Evolutionary conservation across 2,797 vertebrate genomes (phyloP).

Genomic region (Echiichthys vipera): DNA sequence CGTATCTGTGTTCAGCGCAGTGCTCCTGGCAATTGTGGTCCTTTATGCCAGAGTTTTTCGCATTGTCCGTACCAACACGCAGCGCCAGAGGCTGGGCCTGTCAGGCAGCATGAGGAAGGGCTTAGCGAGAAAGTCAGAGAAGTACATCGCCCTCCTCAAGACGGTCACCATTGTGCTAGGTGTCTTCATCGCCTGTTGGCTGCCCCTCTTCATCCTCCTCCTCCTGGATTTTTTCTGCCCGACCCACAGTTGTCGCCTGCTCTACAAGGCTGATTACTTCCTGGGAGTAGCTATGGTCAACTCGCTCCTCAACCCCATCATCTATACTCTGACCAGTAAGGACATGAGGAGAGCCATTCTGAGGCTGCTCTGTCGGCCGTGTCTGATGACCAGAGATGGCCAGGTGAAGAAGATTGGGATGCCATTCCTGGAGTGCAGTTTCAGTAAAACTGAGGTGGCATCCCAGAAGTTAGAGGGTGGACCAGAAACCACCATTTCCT

Average conservation of each 20-base stretch:
- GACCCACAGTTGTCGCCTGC: slow-evolving; percentile 77
- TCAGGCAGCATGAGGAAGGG: slow-evolving; percentile 77
- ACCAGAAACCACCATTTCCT: slow-evolving; percentile 85
- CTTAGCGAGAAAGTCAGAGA: slow-evolving; percentile 81
- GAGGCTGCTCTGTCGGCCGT: slow-evolving; percentile 84
- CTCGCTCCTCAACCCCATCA: slow-evolving; percentile 92
- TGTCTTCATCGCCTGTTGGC: slow-evolving; percentile 91
- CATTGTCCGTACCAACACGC: slow-evolving; percentile 87
- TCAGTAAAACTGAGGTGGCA: slow-evolving; percentile 86
- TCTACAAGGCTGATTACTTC: slow-evolving; percentile 91
- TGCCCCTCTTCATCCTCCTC: slow-evolving; percentile 91
- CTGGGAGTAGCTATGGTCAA: slow-evolving; percentile 92
- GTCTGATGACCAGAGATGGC: slow-evolving; percentile 83
- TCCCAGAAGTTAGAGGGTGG: slow-evolving; percentile 84
- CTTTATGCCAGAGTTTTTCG: slow-evolving; percentile 90
- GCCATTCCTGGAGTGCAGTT: slow-evolving; percentile 87
- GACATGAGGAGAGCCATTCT: slow-evolving; percentile 91
- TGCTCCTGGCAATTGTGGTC: slow-evolving; percentile 87
- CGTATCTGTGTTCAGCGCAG: slow-evolving; percentile 84
- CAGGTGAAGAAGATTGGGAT: slow-evolving; percentile 84
- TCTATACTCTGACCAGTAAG: slow-evolving; percentile 92
- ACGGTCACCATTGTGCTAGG: slow-evolving; percentile 92
- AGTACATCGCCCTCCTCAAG: slow-evolving; percentile 90
- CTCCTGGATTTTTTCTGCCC: slow-evolving; percentile 89
- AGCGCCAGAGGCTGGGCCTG: slow-evolving; percentile 74